phyloP scores from a whole-genome alignment of 2,113 vertebrate species.

The Albula goreensis region DNA sequence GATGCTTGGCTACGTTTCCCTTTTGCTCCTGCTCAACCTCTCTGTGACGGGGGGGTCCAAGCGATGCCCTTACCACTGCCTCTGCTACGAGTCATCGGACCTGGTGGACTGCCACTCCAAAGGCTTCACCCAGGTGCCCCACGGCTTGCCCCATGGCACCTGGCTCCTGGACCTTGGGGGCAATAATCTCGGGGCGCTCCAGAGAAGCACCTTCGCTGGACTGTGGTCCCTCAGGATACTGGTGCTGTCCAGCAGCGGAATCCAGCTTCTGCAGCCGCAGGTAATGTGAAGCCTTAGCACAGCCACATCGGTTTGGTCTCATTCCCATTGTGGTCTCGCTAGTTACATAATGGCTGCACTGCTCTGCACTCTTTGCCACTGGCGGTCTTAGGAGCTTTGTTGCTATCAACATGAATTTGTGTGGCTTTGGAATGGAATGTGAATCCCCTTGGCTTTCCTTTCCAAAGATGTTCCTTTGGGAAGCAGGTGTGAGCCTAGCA shows the following conservation, averaged over 20 bases:
- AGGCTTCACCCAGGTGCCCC: slow-evolving; percentile 48
- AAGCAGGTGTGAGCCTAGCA: too few relatives aligned
- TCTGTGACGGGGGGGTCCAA: slow-evolving; percentile 9
- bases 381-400: too few relatives aligned
- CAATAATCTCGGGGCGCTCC: slow-evolving; percentile 54
- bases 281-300: slow-evolving; percentile 35
- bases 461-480: too few relatives aligned
- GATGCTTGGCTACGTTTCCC: slow-evolving; percentile 2
- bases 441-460: too few relatives aligned
- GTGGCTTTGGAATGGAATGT: too few relatives aligned
- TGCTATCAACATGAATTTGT: too few relatives aligned
- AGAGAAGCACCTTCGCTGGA: slow-evolving; percentile 53
- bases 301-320: neutral
- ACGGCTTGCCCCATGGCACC: slow-evolving; percentile 52
- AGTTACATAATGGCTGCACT: too few relatives aligned
- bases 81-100: slow-evolving; percentile 54
- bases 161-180: slow-evolving; percentile 65
- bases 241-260: slow-evolving; percentile 54
- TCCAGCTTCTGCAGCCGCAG: slow-evolving; percentile 53
- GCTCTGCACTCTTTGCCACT: too few relatives aligned
- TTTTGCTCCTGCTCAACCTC: slow-evolving; percentile 29
- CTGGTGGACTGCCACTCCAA: slow-evolving; percentile 61
- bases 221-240: slow-evolving; percentile 63
- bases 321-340: too few relatives aligned
- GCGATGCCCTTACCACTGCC: slow-evolving; percentile 52